Evolutionary conservation across 2,797 vertebrate genomes (phyloP).

Genomic region (Hippoglossus hippoglossus): DNA sequence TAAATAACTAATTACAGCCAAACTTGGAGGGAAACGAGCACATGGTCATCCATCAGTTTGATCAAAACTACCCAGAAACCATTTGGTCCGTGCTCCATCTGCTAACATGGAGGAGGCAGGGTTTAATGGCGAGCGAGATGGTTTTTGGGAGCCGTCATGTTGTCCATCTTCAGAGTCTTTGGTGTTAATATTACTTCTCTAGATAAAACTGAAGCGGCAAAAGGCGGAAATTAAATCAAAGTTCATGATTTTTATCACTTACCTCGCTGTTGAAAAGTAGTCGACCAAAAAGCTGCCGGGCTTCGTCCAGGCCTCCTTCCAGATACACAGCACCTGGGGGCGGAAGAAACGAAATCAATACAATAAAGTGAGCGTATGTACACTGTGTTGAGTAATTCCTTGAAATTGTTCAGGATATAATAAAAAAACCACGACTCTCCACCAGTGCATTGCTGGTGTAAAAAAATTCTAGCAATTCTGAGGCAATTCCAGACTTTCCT

Average conservation of each 20-base stretch:
- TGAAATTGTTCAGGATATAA: background rate
- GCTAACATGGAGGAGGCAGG: no score
- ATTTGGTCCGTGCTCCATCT: no score
- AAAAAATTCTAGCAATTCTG: conserved; percentile 44
- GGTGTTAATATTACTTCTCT: background rate
- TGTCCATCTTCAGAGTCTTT: no score
- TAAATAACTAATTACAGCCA: no score
- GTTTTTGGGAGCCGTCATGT: no score
- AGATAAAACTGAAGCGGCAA: background rate
- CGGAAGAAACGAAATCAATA: background rate
- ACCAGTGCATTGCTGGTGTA: conserved; percentile 16
- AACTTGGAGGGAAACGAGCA: no score
- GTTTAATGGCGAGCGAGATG: no score
- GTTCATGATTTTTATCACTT: conserved; percentile 39
- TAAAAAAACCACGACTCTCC: conserved; percentile 18
- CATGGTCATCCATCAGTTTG: no score
- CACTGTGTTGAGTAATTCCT: no score
- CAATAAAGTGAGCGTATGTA: background rate
- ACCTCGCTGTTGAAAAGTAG: conserved; percentile 95
- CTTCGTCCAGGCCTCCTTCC: conserved; percentile 95
- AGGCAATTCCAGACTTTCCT: conserved; percentile 64
- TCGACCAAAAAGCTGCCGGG: conserved; percentile 93
- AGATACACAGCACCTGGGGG: conserved; percentile 94
- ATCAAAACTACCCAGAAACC: no score
- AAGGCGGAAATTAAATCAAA: background rate